Base-by-base conservation (phyloP, 1,140 invertebrate genomes). In the Leptopilina clavipes region DNA sequence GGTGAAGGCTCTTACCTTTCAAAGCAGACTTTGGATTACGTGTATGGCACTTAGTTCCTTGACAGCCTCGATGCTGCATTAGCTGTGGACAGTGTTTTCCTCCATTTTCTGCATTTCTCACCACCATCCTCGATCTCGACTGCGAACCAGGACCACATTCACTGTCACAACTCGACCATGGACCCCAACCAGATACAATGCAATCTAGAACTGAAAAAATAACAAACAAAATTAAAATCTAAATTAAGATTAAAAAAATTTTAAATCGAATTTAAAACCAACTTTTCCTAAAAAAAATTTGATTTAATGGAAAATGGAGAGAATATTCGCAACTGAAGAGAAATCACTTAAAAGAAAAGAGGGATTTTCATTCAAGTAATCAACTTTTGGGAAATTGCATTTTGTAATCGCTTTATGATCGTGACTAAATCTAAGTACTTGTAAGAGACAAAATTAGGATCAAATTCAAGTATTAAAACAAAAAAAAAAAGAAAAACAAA, bases 101-200 rank as follows among this genome's bases (percentile, higher is more conserved):
- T 0, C 95, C 95, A 84, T 96, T 95, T 76, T 93, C 92, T 0
- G 95, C 92, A 12, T 93, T 91, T 54, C 93, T 91, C 52, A 93
- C 84, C 8, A 96, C 91, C 43, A 91, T 88, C 19, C 95, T 89
- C 14, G 91, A 91, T 72, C 95, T 91, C 54, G 93, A 92, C 94
- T 95, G 96, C 78, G 93, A 93, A 10, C 95, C 95, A 1, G 94
- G 92, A 59, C 95, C 95, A 82, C 95, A 97, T 52, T 93, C 92
- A 3, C 93, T 93, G 87, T 95, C 94, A 86, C 95, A 97, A 0
- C 92, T 90, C n/a, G 94, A 94, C 95, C 95, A 97, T 6, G 93
- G 89, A 11, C 93, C 94, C 95, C 95, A 97, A n/a, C 92, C 92
- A 14, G 94, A 94, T 54, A 96, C 94, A 82, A 94, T 92, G 87